These are phyloP conservation scores for Tolmerus cingulatus DNA, from an alignment of 2,888 invertebrate species.

Conservation along the genomic window DNA sequence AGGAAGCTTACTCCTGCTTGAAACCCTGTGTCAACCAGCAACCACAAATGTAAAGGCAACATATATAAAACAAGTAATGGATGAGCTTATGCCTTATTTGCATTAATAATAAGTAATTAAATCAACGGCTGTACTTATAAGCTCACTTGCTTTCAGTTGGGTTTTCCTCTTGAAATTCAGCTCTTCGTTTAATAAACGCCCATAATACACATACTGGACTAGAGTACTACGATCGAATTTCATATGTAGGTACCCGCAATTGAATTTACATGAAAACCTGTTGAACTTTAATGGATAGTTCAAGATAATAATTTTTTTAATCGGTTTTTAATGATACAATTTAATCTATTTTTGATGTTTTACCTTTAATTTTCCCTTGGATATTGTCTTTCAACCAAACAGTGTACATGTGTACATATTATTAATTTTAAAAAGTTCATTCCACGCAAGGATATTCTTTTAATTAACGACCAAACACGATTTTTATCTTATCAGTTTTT, in stretches of 20 bases:
- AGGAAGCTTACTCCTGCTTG: not conserved
- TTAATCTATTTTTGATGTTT: not conserved
- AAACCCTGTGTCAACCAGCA: not conserved
- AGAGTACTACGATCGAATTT: not conserved
- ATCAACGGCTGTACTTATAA: not conserved
- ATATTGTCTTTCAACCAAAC: not conserved
- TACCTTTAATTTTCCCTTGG: not conserved
- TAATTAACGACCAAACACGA: too few relatives aligned
- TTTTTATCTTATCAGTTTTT: too few relatives aligned
- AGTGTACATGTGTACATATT: too few relatives aligned
- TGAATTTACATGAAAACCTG: not conserved
- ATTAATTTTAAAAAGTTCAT: too few relatives aligned
- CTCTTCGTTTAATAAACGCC: not conserved
- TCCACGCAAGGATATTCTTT: too few relatives aligned
- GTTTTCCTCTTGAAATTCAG: not conserved
- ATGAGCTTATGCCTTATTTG: not conserved
- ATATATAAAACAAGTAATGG: not conserved
- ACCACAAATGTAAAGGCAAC: not conserved
- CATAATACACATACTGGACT: not conserved
- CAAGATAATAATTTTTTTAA: not conserved
- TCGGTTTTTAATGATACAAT: too few relatives aligned
- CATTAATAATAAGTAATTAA: not conserved
- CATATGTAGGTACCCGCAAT: not conserved
- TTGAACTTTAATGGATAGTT: not conserved
- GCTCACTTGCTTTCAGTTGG: not conserved